phyloP scores from a whole-genome alignment of 2,113 vertebrate species.

The Urocolius indicus region DNA sequence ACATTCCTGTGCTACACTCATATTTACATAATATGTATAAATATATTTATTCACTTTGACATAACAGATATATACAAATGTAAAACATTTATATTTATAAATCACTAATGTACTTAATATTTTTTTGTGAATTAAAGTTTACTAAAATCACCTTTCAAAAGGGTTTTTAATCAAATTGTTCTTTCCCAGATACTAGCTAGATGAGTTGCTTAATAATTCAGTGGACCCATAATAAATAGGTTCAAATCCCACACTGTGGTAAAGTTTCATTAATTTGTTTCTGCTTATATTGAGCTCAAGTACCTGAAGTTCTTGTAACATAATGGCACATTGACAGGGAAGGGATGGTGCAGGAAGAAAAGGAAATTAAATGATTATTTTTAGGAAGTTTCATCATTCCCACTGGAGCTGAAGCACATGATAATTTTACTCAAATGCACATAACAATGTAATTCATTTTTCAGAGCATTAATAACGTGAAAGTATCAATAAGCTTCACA shows the following conservation, averaged over 20 bases:
- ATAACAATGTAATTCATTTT: constrained; percentile 47
- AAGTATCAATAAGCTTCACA: constrained; percentile 39
- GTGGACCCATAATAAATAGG: not conserved
- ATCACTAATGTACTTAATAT: not conserved
- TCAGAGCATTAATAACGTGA: constrained; percentile 16
- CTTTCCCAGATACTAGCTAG: not conserved
- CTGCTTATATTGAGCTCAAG: constrained; percentile 14
- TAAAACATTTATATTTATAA: not conserved
- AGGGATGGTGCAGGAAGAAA: not conserved
- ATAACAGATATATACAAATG: not conserved
- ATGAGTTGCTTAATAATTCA: constrained; percentile 50
- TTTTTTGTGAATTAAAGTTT: not conserved
- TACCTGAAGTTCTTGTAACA: constrained; percentile 21
- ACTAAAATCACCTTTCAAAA: not conserved
- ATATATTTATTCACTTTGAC: not conserved
- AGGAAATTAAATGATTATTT: constrained; percentile 61
- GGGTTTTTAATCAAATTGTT: not conserved
- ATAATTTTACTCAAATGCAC: constrained; percentile 36
- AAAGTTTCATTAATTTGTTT: constrained; percentile 53
- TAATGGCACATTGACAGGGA: constrained; percentile 17
- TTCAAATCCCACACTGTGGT: constrained; percentile 1
- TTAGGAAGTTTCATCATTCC: constrained; percentile 55
- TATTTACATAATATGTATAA: not conserved
- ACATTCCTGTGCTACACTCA: not conserved
- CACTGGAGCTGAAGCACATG: constrained; percentile 18